Conservation (phyloP, 2,888 invertebrate genomes). For the Leptinotarsa tumamoca region DNA sequence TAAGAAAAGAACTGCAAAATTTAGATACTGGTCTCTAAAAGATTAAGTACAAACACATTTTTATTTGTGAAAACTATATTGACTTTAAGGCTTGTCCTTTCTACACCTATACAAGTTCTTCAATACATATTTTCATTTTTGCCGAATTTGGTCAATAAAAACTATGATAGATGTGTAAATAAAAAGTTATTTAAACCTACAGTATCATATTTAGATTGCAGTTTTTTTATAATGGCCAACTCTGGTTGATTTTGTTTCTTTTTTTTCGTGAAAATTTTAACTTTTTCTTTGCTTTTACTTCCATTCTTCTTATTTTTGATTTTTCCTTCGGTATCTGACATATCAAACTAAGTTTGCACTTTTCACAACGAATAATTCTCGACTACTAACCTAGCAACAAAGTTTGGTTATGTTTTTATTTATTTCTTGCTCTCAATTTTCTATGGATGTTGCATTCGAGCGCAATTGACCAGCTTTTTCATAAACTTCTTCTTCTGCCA, state of each 20-base stretch:
- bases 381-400: background rate
- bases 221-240: slow-evolving; percentile 54
- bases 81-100: too few relatives aligned
- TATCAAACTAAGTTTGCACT: background rate
- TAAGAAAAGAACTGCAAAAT: too few relatives aligned
- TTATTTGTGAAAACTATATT: too few relatives aligned
- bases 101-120: too few relatives aligned
- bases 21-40: too few relatives aligned
- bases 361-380: background rate
- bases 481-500: too few relatives aligned
- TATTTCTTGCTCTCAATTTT: too few relatives aligned
- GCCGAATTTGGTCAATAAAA: too few relatives aligned
- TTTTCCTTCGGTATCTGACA: slow-evolving; percentile 28
- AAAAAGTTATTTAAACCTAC: slow-evolving; percentile 46
- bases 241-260: slow-evolving; percentile 55
- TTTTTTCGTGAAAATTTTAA: slow-evolving; percentile 60
- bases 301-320: background rate
- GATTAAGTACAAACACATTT: too few relatives aligned
- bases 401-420: background rate
- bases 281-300: slow-evolving; percentile 53
- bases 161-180: background rate
- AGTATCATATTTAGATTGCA: slow-evolving; percentile 52
- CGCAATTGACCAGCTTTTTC: too few relatives aligned
- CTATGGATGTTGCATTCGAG: too few relatives aligned
- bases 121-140: too few relatives aligned